phyloP scores from a whole-genome alignment of 2,113 vertebrate genomes.

The Austrofundulus limnaeus region DNA sequence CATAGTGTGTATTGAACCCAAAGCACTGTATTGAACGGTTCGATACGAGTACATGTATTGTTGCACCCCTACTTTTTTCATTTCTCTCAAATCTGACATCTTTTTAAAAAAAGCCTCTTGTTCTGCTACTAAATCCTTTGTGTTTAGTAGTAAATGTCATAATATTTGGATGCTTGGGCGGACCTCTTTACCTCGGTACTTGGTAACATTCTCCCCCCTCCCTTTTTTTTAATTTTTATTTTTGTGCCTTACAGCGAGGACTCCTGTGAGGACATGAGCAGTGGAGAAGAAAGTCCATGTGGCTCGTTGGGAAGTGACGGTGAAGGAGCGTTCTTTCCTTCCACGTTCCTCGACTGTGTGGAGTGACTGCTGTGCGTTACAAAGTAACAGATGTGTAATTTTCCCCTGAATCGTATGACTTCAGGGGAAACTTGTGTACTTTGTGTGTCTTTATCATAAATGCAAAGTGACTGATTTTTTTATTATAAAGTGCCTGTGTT shows the following conservation, averaged over 20 bases:
- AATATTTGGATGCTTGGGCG: too few species aligned
- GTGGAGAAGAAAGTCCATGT: constrained; percentile 88
- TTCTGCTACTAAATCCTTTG: too few species aligned
- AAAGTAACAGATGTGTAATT: constrained; percentile 8
- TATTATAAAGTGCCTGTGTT: constrained; percentile 65
- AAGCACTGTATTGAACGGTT: too few species aligned
- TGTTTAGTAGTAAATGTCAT: too few species aligned
- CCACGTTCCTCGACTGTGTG: constrained; percentile 62
- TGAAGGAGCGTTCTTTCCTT: constrained; percentile 89
- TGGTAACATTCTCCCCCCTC: too few species aligned
- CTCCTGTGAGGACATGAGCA: constrained; percentile 91
- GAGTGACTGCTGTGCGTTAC: constrained; percentile 22
- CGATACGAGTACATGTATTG: too few species aligned
- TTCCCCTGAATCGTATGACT: constrained; percentile 19
- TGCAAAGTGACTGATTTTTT: constrained; percentile 29
- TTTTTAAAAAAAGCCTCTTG: too few species aligned
- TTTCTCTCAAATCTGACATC: too few species aligned
- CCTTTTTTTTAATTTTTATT: not conserved
- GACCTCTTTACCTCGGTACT: too few species aligned
- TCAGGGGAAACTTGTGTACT: constrained; percentile 23
- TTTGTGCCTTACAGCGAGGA: constrained; percentile 82
- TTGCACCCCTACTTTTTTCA: too few species aligned
- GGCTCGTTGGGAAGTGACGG: constrained; percentile 84
- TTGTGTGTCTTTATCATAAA: constrained; percentile 10
- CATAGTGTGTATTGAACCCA: too few species aligned